A percentile compares a stretch with the other conserved stretches of the same genome.
Conservation (phyloP, 2,888 invertebrate species). For the Kuschelorhynchus macadamiae region DNA sequence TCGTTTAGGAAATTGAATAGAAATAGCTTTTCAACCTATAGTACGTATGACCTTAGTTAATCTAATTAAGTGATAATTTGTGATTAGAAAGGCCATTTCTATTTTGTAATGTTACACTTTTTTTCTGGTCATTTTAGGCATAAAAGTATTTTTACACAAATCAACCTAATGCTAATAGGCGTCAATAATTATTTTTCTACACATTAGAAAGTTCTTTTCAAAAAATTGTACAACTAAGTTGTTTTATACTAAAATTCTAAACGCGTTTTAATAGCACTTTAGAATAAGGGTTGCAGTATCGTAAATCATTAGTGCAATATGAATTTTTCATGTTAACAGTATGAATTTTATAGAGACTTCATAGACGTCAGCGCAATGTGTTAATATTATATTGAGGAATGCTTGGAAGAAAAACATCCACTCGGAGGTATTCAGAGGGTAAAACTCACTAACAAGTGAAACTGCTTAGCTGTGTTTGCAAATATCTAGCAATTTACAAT, state of each 20-base stretch:
- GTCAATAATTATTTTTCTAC: slow-evolving; percentile 34
- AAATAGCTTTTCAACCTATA: slow-evolving; percentile 35
- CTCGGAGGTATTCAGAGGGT: too few species aligned
- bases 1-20: slow-evolving; percentile 14
- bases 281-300: background rate
- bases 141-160: slow-evolving; percentile 33
- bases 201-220: slow-evolving; percentile 7
- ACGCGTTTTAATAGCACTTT: slow-evolving; percentile 1
- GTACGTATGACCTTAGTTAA: slow-evolving; percentile 33
- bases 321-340: background rate
- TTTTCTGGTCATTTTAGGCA: slow-evolving; percentile 48
- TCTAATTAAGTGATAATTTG: slow-evolving; percentile 55
- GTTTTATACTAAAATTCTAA: slow-evolving; percentile 21
- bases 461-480: too few species aligned
- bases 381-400: too few species aligned
- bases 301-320: slow-evolving; percentile 17
- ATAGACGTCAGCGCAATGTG: too few species aligned
- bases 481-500: too few species aligned
- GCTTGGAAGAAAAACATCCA: too few species aligned
- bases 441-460: too few species aligned
- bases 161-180: slow-evolving; percentile 20
- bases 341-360: too few species aligned
- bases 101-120: slow-evolving; percentile 42
- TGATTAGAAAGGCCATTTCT: slow-evolving; percentile 53
- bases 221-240: slow-evolving; percentile 11